These are phyloP conservation scores for Drosophila lowei DNA, from an alignment of 1,140 invertebrate genomes.

Conservation along the genomic window DNA sequence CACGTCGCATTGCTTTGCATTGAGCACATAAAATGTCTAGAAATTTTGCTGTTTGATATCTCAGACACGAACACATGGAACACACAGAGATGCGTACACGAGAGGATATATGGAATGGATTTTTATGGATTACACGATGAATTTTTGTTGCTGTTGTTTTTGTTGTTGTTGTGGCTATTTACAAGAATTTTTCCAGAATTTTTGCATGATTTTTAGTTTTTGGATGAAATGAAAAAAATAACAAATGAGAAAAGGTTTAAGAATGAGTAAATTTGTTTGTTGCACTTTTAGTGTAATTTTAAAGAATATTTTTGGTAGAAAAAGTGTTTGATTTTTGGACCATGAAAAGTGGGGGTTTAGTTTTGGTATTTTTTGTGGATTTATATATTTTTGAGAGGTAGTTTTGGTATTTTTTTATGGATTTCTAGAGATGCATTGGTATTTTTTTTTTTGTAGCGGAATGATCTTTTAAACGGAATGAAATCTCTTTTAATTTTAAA, in stretches of 20 bases:
- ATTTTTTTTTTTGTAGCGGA: too few species aligned
- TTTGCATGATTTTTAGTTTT: slow-evolving; percentile 43
- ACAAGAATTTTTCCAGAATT: slow-evolving; percentile 60
- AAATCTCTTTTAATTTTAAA: too few species aligned
- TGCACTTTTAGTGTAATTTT: slow-evolving; percentile 3
- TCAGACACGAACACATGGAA: slow-evolving; percentile 70
- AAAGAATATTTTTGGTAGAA: background rate
- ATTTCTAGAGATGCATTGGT: too few species aligned
- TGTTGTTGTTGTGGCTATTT: slow-evolving; percentile 36
- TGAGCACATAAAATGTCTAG: slow-evolving; percentile 72
- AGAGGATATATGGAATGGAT: slow-evolving; percentile 14
- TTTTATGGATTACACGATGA: slow-evolving; percentile 25
- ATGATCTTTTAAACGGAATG: too few species aligned
- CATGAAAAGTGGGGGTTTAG: too few species aligned
- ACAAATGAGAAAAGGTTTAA: slow-evolving; percentile 56
- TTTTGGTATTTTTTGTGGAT: background rate
- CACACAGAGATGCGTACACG: slow-evolving; percentile 30
- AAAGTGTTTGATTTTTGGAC: background rate
- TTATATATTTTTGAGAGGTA: too few species aligned
- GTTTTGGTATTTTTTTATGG: too few species aligned
- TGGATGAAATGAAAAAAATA: slow-evolving; percentile 66
- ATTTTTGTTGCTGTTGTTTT: slow-evolving; percentile 14
- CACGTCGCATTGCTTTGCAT: slow-evolving; percentile 80
- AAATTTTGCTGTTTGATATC: slow-evolving; percentile 59
- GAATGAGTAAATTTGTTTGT: slow-evolving; percentile 40